Conservation (phyloP, 2,113 vertebrate species). For the Pluvianellus socialis region DNA sequence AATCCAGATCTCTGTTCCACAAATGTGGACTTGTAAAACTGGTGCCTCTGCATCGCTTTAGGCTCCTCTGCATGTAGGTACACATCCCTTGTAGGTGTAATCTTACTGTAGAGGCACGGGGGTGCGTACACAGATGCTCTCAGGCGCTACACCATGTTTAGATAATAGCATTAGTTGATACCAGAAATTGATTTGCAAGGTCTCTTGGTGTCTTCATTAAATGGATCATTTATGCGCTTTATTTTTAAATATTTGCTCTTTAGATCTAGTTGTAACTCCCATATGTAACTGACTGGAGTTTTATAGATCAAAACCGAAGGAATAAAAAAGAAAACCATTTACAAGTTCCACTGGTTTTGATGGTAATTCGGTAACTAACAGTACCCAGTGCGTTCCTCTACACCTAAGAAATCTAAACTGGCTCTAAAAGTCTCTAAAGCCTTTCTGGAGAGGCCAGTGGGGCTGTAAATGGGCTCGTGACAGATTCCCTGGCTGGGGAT, state of each 20-base stretch:
- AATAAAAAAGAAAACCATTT: not conserved
- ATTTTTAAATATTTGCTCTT: not conserved
- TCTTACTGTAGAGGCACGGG: not conserved
- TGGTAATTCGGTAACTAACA: not conserved
- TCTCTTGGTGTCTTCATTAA: conserved; percentile 11
- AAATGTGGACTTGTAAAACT: not conserved
- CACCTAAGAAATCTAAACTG: not conserved
- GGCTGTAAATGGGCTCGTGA: not conserved
- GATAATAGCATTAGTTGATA: conserved; percentile 16
- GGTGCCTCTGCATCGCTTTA: not conserved
- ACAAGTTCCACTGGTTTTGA: not conserved
- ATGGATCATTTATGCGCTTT: not conserved
- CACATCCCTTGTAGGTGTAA: not conserved
- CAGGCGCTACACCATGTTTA: not conserved
- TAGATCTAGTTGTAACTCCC: not conserved
- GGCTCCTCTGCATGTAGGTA: not conserved
- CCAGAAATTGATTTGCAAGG: conserved; percentile 3
- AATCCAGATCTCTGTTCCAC: conserved; percentile 21
- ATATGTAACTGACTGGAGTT: not conserved
- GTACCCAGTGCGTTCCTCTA: not conserved
- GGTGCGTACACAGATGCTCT: not conserved
- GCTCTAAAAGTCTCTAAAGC: not conserved
- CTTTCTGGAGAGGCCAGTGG: not conserved
- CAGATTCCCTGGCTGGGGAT: not conserved
- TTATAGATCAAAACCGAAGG: not conserved